Percentiles rank a stretch among this genome's conserved stretches.
Conservation (phyloP, 92 coral and sea anemone species). For the Parazoanthus atlanticus region DNA sequence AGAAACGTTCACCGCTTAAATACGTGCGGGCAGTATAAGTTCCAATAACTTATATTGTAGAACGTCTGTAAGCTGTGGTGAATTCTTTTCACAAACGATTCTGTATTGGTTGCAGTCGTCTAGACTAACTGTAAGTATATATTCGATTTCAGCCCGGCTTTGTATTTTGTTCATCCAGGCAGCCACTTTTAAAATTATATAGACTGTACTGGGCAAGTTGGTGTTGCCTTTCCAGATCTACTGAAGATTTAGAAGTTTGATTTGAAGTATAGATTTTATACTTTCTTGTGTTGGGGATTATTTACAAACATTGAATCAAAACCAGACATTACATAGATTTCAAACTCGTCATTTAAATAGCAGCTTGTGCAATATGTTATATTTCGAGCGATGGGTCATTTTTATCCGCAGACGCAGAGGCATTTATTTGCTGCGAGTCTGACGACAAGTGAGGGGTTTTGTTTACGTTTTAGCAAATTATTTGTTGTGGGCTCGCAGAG, state of each 20-base stretch:
- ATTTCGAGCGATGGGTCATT: too few relatives aligned
- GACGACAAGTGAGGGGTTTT: not conserved
- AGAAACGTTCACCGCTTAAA: not conserved
- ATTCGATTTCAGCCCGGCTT: not conserved
- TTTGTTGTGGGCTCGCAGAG: not conserved
- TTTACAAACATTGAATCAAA: too few relatives aligned
- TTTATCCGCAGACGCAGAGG: not conserved
- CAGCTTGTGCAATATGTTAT: not conserved
- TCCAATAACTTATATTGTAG: not conserved
- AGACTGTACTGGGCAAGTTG: not conserved
- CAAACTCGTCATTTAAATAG: not conserved
- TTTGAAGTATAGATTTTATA: not conserved
- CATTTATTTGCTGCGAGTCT: not conserved
- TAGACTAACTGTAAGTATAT: conserved; percentile 3
- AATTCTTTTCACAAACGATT: not conserved
- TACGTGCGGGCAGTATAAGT: not conserved
- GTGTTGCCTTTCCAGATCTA: not conserved
- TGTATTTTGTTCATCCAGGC: not conserved
- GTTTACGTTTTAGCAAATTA: not conserved
- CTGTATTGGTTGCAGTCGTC: not conserved
- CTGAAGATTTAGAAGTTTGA: not conserved
- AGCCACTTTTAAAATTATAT: not conserved
- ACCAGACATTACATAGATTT: not conserved
- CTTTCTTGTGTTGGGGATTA: not conserved
- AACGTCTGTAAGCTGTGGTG: not conserved